These are phyloP conservation scores for Papilio polytes DNA, from an alignment of 1,140 invertebrate species.

Conservation along the genomic window DNA sequence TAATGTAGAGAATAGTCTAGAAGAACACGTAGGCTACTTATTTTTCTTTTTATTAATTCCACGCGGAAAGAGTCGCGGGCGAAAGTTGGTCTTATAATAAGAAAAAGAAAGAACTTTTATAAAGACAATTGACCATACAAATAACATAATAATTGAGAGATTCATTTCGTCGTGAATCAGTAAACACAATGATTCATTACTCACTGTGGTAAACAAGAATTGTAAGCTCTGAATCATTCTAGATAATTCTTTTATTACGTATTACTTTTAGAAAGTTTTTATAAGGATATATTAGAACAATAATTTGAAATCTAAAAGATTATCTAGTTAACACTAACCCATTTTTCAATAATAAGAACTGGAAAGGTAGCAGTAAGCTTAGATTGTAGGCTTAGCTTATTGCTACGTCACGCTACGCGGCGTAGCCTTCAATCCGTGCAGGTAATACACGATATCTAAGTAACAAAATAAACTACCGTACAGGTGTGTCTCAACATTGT, in stretches of 20 bases:
- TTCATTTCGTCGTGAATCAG: not conserved
- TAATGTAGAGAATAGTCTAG: too few relatives aligned
- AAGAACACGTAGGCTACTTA: too few relatives aligned
- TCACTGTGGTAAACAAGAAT: conserved; percentile 8
- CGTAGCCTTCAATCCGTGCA: not conserved
- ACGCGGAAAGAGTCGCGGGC: too few relatives aligned
- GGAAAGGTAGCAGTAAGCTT: not conserved
- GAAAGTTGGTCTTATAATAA: too few relatives aligned
- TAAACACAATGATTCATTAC: conserved; percentile 16
- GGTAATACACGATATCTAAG: too few relatives aligned
- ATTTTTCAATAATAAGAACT: too few relatives aligned
- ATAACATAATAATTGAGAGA: not conserved
- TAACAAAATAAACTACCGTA: not conserved
- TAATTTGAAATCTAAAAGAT: too few relatives aligned
- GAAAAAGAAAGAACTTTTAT: not conserved
- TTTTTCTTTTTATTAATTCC: too few relatives aligned
- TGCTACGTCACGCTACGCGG: conserved; percentile 9
- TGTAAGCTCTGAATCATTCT: conserved; percentile 1
- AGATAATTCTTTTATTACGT: not conserved
- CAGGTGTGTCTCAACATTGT: not conserved
- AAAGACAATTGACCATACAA: not conserved
- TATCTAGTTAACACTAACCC: too few relatives aligned
- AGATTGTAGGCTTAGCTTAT: not conserved
- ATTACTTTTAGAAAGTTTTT: not conserved
- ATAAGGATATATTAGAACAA: not conserved